Evolutionary conservation across 2,888 invertebrate species (phyloP).

Genomic region (Taphrorychus bicolor): DNA sequence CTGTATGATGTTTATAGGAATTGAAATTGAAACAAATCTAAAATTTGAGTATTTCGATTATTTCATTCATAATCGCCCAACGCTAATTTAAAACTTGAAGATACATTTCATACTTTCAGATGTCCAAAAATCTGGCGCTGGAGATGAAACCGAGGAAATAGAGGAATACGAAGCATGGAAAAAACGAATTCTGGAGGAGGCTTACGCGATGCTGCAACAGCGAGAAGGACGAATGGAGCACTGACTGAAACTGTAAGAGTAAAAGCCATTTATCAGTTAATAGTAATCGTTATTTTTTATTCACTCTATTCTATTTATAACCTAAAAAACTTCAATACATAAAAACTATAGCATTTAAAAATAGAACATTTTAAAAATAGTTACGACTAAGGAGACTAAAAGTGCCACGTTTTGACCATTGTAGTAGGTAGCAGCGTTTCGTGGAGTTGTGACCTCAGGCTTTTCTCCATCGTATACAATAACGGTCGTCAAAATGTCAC

Average conservation of each 20-base stretch:
- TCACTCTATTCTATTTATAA: neutral
- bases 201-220: slow-evolving; percentile 47
- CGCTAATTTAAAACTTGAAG: too few species aligned
- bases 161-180: slow-evolving; percentile 72
- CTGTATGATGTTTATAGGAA: too few species aligned
- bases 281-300: neutral
- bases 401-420: neutral
- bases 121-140: slow-evolving; percentile 3
- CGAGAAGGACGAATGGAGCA: neutral
- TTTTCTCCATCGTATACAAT: slow-evolving; percentile 13
- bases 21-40: too few species aligned
- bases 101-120: neutral
- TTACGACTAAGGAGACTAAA: neutral
- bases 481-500: slow-evolving; percentile 12
- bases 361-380: neutral
- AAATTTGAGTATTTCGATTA: too few species aligned
- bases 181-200: slow-evolving; percentile 63
- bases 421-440: neutral
- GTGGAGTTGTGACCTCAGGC: neutral
- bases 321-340: neutral
- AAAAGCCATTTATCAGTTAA: too few species aligned
- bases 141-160: slow-evolving; percentile 50
- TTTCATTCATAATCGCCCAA: too few species aligned
- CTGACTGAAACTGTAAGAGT: neutral
- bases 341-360: neutral